Evolutionary conservation across 2,888 invertebrate genomes (phyloP), one percentile per base, ranked within the genome.

Genomic region (Scaptomyza cyrtandrae): DNA sequence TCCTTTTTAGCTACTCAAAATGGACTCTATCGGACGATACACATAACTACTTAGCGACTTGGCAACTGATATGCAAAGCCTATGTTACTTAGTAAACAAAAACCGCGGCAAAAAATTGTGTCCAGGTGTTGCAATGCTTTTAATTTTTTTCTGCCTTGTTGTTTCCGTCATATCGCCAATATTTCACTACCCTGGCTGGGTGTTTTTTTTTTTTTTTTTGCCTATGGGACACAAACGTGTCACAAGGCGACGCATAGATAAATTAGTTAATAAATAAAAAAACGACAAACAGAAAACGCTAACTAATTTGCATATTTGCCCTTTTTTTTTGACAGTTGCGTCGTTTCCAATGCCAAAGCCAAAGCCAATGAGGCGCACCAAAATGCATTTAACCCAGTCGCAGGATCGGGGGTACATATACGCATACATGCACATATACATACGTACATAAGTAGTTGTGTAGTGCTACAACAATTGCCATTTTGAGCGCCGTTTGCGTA

Each of bases 271-370:
- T 88, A 88, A 88, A 84, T 80, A 88, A 85, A 50, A 35, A 58
- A 44, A 35, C 31, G 4, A 37, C n/a, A 35, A n/a, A 52, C 48
- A 64, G 56, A 68, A 72, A 75, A 78, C 62, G 60, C 67, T 57
- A 73, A 74, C 89, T 89, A 86, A 89, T 89, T 89, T 89, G 90
- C 88, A 89, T 89, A 89, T 89, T 90, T 81, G 82, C 88, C 89
- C 80, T 80, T 41, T 41, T 41, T 41, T 41, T 41, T 86, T 86
- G 84, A 86, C 87, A 83, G 80, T 86, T 82, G 67, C 43, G 49
- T 49, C 57, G 79, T 33, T 49, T 19, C 33, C 77, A 74, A 77
- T 72, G 78, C 78, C 74, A 72, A 62, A 74, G 71, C 76, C 83
- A 88, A 80, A 75, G 71, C 76, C 83, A 88, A 80, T 84, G 90